Base-by-base conservation (phyloP, 2,888 invertebrate genomes). In the Lasioglossum vierecki region DNA sequence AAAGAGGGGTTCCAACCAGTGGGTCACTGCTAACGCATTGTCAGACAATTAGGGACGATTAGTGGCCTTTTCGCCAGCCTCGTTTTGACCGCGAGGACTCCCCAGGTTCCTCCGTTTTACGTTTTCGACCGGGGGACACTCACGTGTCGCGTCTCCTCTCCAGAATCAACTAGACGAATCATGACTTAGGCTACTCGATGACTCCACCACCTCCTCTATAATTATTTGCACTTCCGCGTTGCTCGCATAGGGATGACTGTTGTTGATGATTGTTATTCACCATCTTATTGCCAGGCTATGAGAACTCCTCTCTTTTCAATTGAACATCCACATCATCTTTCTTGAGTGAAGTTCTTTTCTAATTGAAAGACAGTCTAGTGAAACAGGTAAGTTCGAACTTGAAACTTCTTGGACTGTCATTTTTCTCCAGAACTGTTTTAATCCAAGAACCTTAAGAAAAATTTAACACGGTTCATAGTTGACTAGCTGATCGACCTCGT, bases 11-110 rank as follows among this genome's bases (percentile, higher is more conserved):
- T 30, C 91, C 89, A 88, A 86, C 89, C 90, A 94, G 92, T 94
- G 92, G 94, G 94, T 94, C 94, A 94, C 93, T 93, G 93, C 87
- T 94, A 94, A 92, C 92, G 92, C 93, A 94, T 94, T 94, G 94
- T 94, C 92, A 92, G 89, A 92, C 90, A 92, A 94, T 94, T 94
- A 92, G 89, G 91, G 89, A 89, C 92, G 91, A 93, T 94, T 91
- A 93, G 83, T 87, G 82, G 83, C 73, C 83, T 91, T 92, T 91
- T 89, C 87, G 85, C 84, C 79, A 88, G 82, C 89, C 87, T 85
- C 85, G 80, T 87, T 91, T 87, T 80, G 86, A 85, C 83, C 79
- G 73, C 80, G 49, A 79, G 85, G 74, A 44, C 68, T 81, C 80
- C 72, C 78, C 13, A 18, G 70, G 18, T n/a, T 70, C 22, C 68